Evolutionary conservation across 2,888 invertebrate species (phyloP).

Genomic region (Miltochrista miniata): DNA sequence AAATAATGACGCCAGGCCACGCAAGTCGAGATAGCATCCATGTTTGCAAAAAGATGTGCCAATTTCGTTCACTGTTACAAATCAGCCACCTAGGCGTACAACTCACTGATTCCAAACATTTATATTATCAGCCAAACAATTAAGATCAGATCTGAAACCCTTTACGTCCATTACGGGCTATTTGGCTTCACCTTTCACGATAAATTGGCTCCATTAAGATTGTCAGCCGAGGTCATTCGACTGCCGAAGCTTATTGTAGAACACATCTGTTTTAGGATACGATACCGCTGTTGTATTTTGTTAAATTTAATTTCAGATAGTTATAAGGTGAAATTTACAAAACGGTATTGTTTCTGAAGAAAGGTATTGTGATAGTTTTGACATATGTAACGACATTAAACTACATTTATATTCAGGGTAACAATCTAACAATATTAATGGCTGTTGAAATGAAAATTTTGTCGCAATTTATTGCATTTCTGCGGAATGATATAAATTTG

Average conservation of each 20-base stretch:
- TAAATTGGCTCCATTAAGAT: slow-evolving; percentile 55
- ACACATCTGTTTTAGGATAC: slow-evolving; percentile 17
- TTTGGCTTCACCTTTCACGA: slow-evolving; percentile 47
- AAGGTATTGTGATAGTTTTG: neutral
- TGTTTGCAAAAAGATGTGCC: slow-evolving; percentile 1
- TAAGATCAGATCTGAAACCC: slow-evolving; percentile 52
- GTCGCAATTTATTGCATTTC: no score
- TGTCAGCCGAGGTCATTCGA: slow-evolving; percentile 30
- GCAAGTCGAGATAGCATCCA: no score
- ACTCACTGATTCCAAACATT: slow-evolving; percentile 31
- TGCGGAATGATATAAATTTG: no score
- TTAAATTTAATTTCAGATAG: neutral
- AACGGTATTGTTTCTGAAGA: neutral
- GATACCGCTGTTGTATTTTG: slow-evolving; percentile 13
- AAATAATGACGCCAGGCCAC: no score
- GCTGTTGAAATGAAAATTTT: no score
- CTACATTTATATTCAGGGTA: no score
- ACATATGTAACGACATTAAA: no score
- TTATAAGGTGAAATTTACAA: neutral
- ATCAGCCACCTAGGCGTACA: slow-evolving; percentile 22
- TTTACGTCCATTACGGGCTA: slow-evolving; percentile 45
- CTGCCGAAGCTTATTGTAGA: slow-evolving; percentile 23
- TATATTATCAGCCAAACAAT: slow-evolving; percentile 45
- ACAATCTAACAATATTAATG: no score
- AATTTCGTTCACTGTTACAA: slow-evolving; percentile 6